Base-by-base conservation (phyloP, 2,888 invertebrate species). In the Trissolcus brochymenae region DNA sequence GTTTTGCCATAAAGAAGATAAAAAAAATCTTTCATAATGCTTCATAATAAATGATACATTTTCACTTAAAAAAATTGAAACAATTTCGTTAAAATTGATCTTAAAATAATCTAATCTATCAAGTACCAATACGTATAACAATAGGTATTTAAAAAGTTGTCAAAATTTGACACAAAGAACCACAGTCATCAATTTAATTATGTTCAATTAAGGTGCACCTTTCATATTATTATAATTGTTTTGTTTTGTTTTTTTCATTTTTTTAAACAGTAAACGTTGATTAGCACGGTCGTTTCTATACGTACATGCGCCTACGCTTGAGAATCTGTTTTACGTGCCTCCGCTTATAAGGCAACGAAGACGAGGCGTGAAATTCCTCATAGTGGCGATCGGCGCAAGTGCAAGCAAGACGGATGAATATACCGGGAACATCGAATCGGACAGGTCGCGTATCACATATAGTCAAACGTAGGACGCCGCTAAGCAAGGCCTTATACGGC, bases 401-500 rank as follows among this genome's bases (percentile, higher is more conserved):
- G 65, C 64, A 66, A 76, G 61, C 17, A 61, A 66, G 62, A 59
- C 16, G 54, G 59, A 59, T 46, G 64, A 64, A 62, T 59, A 64
- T 62, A 67, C 55, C 65, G 64, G 62, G 59, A 77, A 74, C 79
- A 77, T 74, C 64, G 74, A 74, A 77, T 65, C 77, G 60, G 74
- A 79, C 67, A 66, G 67, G 51, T 74, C 55, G 71, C 62, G 70
- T 76, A 79, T 66, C 67, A 66, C 67, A 67, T 62, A 74, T 61
- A 64, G 67, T 72, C 79, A 79, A 80, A 80, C 73, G 81, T 78
- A 66, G 79, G 80, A 80, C 81, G 80, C 81, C 72, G 80, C 82
- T 84, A 84, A 85, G 82, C 82, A 79, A 79, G 78, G 79, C 83
- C 85, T 82, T 85, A 83, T 85, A 85, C 67, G 83, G 84, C 77